Evolutionary conservation across 2,113 vertebrate species (phyloP).

Genomic region (Rhegmatorhina hoffmannsi): DNA sequence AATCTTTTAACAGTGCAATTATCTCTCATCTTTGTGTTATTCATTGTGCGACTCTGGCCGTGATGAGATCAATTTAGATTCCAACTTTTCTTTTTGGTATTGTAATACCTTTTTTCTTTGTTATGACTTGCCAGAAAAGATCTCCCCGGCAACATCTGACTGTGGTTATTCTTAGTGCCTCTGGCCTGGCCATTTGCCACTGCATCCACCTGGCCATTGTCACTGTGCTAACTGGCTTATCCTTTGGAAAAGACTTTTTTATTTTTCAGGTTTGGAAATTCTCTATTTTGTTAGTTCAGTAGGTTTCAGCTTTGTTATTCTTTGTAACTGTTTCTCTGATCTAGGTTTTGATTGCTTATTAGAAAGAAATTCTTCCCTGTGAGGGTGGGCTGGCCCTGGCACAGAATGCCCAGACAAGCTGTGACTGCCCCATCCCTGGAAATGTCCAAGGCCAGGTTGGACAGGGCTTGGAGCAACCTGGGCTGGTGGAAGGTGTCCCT

Average conservation of each 20-base stretch:
- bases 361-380: background rate
- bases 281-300: background rate
- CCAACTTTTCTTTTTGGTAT: conserved; percentile 34
- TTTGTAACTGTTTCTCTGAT: background rate
- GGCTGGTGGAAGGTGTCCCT: background rate
- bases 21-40: conserved; percentile 15
- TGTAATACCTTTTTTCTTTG: conserved; percentile 20
- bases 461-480: background rate
- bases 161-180: conserved; percentile 21
- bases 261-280: background rate
- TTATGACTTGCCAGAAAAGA: conserved; percentile 21
- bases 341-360: background rate
- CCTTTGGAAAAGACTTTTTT: background rate
- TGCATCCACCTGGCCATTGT: background rate
- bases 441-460: background rate
- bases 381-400: background rate
- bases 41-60: background rate
- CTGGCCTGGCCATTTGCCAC: background rate
- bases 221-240: conserved; percentile 11
- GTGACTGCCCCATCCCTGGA: background rate
- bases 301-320: background rate
- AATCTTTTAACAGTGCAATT: conserved; percentile 46
- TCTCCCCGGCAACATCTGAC: conserved; percentile 36
- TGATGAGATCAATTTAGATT: conserved; percentile 40
- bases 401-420: background rate